Evolutionary conservation across 1,140 invertebrate genomes (phyloP), one percentile per base, ranked within the genome.

Genomic region (Drosophila ananassae): DNA sequence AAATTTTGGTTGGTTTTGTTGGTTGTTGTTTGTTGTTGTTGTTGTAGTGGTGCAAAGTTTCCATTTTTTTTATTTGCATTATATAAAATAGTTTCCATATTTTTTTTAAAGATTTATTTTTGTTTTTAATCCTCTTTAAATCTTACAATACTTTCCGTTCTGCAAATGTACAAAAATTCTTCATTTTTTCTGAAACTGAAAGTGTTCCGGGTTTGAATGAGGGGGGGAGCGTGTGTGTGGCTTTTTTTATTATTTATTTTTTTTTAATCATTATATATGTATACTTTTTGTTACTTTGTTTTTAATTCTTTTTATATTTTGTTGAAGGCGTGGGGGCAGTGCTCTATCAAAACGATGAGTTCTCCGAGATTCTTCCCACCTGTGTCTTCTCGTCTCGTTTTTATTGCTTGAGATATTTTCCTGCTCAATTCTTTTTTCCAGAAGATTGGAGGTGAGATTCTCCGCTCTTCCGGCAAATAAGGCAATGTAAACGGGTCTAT

Each of bases 151-250:
- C 64, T 68, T 73, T 37, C 56, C 46, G 48, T 54, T 46, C 32
- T 63, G 53, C 56, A 54, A 62, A 81, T 66, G 69, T 79, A 72
- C 71, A 84, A 79, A 81, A 84, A 51, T 74, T 56, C n/a, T 53
- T 47, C 37, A 62, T 46, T 30, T 56, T 63, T 74, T 51, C 17
- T 17, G 17, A 21, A 62, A 44, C 41, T 44, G 13, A 44, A 44
- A 44, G 8, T 44, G 13, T 12, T 41, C 37, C 1, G 30, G 7
- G 7, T 32, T 32, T 32, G 1, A 32, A 10, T 8, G 30, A 32
- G 3, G 32, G 3, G 1, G 34, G 32, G 32, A 3, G 10, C 3
- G 34, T 12, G 30, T 6, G 34, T 10, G 12, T 37, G 34, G 10
- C 34, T 32, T 32, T 2, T 32, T 10, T 32, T 32, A 32, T 32